Percentiles rank a stretch among this genome's conserved stretches.
phyloP scores from a whole-genome alignment of 2,113 vertebrate genomes.

The Pan paniscus region DNA sequence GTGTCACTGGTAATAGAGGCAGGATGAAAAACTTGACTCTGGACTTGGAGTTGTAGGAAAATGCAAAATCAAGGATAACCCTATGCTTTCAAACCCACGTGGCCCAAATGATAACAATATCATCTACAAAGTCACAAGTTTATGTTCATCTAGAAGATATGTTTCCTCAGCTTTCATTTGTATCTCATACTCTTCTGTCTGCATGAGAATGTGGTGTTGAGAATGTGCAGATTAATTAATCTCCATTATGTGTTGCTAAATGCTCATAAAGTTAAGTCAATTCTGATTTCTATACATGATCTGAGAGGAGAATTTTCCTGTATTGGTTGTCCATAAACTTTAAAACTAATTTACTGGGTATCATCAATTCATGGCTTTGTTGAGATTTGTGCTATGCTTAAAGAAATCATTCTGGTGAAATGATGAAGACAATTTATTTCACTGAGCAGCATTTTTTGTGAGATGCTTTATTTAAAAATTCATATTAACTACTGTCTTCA shows the following conservation, averaged over 20 bases:
- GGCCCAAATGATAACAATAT: background rate
- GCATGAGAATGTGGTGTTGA: background rate
- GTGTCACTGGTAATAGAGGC: background rate
- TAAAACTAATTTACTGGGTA: background rate
- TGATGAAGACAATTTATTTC: background rate
- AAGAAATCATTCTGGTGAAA: constrained; percentile 26
- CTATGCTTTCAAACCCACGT: background rate
- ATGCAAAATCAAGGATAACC: background rate
- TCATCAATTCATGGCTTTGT: background rate
- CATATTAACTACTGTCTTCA: background rate
- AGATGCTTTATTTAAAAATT: constrained; percentile 21
- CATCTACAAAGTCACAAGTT: background rate
- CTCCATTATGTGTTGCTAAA: background rate
- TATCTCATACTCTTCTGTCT: background rate
- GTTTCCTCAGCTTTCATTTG: background rate
- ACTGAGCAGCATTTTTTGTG: constrained; percentile 41
- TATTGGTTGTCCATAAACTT: background rate
- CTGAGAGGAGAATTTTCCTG: background rate
- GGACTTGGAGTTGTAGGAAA: background rate
- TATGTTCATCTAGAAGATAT: background rate
- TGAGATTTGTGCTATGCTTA: background rate
- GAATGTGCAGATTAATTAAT: background rate
- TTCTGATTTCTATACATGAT: background rate
- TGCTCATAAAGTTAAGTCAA: background rate
- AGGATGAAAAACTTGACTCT: background rate